phyloP scores from a whole-genome alignment of 2,888 invertebrate species.

The Dendrolimus houi region DNA sequence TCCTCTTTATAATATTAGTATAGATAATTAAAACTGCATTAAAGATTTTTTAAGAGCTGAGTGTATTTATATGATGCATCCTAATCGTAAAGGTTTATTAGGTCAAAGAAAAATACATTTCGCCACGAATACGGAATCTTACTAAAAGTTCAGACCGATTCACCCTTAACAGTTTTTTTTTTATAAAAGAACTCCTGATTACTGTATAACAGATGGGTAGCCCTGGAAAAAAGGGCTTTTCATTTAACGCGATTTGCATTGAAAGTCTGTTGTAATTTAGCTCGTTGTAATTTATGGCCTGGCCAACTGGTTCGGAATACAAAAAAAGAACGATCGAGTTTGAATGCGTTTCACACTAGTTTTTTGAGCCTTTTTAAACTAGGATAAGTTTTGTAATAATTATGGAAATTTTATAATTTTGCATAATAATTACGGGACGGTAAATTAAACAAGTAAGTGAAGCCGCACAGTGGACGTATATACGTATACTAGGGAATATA shows the following conservation, averaged over 20 bases:
- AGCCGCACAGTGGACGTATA: too few species aligned
- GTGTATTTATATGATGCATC: too few species aligned
- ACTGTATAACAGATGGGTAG: constrained; percentile 5
- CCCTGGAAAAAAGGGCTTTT: constrained; percentile 6
- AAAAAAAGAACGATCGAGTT: not conserved
- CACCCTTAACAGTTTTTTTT: not conserved
- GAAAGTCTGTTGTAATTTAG: constrained; percentile 18
- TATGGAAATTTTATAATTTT: not conserved
- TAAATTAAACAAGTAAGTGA: too few species aligned
- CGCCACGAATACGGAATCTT: not conserved
- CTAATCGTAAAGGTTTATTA: too few species aligned
- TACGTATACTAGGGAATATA: too few species aligned
- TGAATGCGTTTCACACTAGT: not conserved
- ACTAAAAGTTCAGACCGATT: not conserved
- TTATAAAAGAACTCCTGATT: constrained; percentile 4
- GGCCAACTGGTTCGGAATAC: not conserved
- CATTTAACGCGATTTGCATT: constrained; percentile 15
- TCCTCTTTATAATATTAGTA: too few species aligned
- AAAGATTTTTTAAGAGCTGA: too few species aligned
- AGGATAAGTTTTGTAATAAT: not conserved
- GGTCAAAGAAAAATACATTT: too few species aligned
- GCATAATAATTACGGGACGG: too few species aligned
- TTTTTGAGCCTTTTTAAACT: not conserved
- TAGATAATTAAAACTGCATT: too few species aligned
- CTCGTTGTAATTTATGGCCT: constrained; percentile 14